These are phyloP conservation scores for Cylas formicarius DNA, from an alignment of 1,140 invertebrate species.

Conservation along the genomic window DNA sequence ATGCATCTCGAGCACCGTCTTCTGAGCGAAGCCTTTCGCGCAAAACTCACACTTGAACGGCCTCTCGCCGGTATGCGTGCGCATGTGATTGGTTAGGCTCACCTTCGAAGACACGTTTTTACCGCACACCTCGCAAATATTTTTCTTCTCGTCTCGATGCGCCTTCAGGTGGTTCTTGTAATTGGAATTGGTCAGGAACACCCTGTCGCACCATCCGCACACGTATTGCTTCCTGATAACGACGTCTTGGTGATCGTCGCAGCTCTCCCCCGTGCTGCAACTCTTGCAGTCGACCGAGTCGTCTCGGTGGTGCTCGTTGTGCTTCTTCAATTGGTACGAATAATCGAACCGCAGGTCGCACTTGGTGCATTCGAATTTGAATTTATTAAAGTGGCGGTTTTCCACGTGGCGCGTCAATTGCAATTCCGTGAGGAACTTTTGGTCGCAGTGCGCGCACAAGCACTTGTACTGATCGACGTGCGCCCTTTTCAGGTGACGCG, in stretches of 20 bases:
- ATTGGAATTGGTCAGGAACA: slow-evolving; percentile 24
- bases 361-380: slow-evolving; percentile 14
- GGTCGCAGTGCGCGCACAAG: slow-evolving; percentile 14
- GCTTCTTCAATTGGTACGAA: too few relatives aligned
- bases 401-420: slow-evolving; percentile 15
- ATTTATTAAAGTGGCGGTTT: slow-evolving; percentile 11
- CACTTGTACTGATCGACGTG: slow-evolving; percentile 4
- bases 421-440: slow-evolving; percentile 11
- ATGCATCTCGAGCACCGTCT: slow-evolving; percentile 59
- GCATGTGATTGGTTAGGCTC: slow-evolving; percentile 51
- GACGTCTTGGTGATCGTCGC: slow-evolving; percentile 25
- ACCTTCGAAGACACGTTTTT: slow-evolving; percentile 50
- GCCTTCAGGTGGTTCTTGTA: slow-evolving; percentile 25
- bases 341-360: too few relatives aligned
- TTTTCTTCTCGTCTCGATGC: slow-evolving; percentile 17
- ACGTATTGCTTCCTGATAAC: slow-evolving; percentile 23
- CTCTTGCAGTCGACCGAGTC: too few relatives aligned
- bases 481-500: slow-evolving; percentile 8
- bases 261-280: slow-evolving; percentile 42
- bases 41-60: slow-evolving; percentile 41
- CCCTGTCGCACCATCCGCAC: slow-evolving; percentile 43
- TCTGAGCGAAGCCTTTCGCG: slow-evolving; percentile 58
- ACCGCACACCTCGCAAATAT: slow-evolving; percentile 42
- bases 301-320: too few relatives aligned
- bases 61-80: slow-evolving; percentile 49